Percentiles rank a stretch among this genome's conserved stretches.
phyloP scores from a whole-genome alignment of 2,888 invertebrate species.

The Sarcophaga caerulescens region DNA sequence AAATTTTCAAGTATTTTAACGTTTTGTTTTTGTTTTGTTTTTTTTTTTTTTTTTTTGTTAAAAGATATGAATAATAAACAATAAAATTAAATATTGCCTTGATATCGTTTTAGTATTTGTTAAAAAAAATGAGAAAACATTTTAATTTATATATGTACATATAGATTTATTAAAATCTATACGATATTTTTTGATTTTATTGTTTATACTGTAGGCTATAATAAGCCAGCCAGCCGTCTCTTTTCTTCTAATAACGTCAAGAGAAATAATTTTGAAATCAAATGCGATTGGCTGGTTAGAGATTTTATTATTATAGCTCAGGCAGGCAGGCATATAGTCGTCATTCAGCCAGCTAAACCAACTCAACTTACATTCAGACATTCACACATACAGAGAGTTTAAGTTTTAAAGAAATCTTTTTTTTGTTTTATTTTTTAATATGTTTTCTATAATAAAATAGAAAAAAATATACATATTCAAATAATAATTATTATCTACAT shows the following conservation, averaged over 20 bases:
- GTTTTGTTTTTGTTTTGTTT: too few species aligned
- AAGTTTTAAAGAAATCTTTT: slow-evolving; percentile 7
- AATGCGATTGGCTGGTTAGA: slow-evolving; percentile 51
- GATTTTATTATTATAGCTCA: neutral
- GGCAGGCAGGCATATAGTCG: neutral
- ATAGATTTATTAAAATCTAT: slow-evolving; percentile 23
- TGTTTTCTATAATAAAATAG: slow-evolving; percentile 43
- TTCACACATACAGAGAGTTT: slow-evolving; percentile 19
- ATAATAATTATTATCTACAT: slow-evolving; percentile 40
- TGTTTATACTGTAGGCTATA: neutral
- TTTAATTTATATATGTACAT: slow-evolving; percentile 4
- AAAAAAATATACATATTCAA: slow-evolving; percentile 3
- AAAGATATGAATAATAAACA: slow-evolving; percentile 27
- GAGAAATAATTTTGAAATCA: slow-evolving; percentile 22
- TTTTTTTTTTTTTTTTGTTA: too few species aligned
- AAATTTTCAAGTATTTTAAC: slow-evolving; percentile 8
- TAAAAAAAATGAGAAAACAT: neutral
- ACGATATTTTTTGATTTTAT: slow-evolving; percentile 1
- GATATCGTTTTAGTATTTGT: neutral
- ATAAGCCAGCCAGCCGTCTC: slow-evolving; percentile 35
- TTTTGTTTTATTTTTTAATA: neutral
- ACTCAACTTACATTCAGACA: neutral
- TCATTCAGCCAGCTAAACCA: slow-evolving; percentile 6
- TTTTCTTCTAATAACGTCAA: slow-evolving; percentile 43
- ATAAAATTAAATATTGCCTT: slow-evolving; percentile 26